phyloP scores from a whole-genome alignment of 1,140 invertebrate species.

The Heliconius melpomene region DNA sequence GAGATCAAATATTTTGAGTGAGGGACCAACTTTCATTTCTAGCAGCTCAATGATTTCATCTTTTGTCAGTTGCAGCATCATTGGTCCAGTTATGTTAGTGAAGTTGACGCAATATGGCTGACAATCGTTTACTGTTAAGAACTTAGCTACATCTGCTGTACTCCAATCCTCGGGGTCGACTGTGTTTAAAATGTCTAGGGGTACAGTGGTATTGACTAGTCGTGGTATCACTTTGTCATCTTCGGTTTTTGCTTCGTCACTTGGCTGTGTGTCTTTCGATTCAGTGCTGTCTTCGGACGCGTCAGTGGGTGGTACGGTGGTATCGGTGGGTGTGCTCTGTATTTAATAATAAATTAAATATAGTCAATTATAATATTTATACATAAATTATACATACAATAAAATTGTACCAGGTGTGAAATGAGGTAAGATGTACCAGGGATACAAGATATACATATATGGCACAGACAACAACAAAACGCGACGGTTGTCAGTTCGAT shows the following conservation, averaged over 20 bases:
- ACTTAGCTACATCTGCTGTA: slow-evolving; percentile 91
- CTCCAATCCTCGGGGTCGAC: slow-evolving; percentile 85
- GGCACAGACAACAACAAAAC: too few species aligned
- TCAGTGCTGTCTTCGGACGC: slow-evolving; percentile 41
- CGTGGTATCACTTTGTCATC: slow-evolving; percentile 85
- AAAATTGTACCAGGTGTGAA: too few species aligned
- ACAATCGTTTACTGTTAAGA: slow-evolving; percentile 94
- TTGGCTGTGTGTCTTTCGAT: slow-evolving; percentile 47
- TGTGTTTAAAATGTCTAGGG: slow-evolving; percentile 62
- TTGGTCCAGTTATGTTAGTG: slow-evolving; percentile 90
- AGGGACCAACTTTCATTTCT: slow-evolving; percentile 96
- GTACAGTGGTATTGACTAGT: slow-evolving; percentile 82
- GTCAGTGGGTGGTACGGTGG: slow-evolving; percentile 31
- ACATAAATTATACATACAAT: too few species aligned
- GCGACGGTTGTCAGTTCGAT: too few species aligned
- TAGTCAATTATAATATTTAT: too few species aligned
- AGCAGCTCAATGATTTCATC: slow-evolving; percentile 94
- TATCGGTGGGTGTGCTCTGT: slow-evolving; percentile 33
- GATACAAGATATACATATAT: too few species aligned
- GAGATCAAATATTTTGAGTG: slow-evolving; percentile 95
- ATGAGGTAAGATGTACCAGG: too few species aligned
- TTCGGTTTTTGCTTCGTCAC: slow-evolving; percentile 30
- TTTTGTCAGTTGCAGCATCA: slow-evolving; percentile 90
- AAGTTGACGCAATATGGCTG: slow-evolving; percentile 94
- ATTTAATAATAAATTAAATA: not conserved